Evolutionary conservation across 2,797 vertebrate genomes (phyloP), one percentile per base, ranked within the genome.

Genomic region (Phylloscopus collybita): DNA sequence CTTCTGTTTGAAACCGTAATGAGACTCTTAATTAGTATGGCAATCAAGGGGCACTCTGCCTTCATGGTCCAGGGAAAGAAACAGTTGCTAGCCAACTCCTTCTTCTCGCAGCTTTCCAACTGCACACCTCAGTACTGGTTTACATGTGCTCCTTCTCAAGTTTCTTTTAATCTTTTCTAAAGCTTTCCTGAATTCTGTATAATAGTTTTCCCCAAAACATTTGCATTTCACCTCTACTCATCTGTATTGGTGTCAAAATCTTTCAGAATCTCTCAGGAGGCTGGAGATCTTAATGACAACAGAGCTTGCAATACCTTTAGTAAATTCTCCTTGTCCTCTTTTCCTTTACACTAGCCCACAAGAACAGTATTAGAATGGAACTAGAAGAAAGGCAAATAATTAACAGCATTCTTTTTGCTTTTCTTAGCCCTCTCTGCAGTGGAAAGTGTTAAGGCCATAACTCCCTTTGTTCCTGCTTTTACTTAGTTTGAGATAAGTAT

Each of bases 11-110:
- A 65, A 62, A 62, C 21, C 11, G 5, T 38, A 26, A 36, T 53
- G 32, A 36, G 23, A 29, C 10, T 4, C 3, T 73, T 73, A 56
- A 47, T 64, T 47, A 65, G 25, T 20, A 5, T 0, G 0, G 23
- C 50, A 65, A 1, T 64, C 34, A 64, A 73, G 23, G 34, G 30
- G 13, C 16, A 47, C 50, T 71, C 44, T 47, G 50, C 16, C 23
- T 64, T 53, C 8, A 2, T 20, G 16, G 29, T 8, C n/a, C 25
- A 25, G 50, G 42, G 69, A 56, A 64, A 25, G 57, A 11, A 64
- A 29, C 29, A 47, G 19, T 49, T 56, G 13, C 50, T 47, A 13
- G 23, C 42, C 16, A 56, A 5, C 13, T 5, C 20, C 25, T 50
- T 23, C 27, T 74, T 26, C 40, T 47, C 4, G 0, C 11, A 49